Evolutionary conservation across 1,140 invertebrate species (phyloP).

Genomic region (Cotesia typhae): DNA sequence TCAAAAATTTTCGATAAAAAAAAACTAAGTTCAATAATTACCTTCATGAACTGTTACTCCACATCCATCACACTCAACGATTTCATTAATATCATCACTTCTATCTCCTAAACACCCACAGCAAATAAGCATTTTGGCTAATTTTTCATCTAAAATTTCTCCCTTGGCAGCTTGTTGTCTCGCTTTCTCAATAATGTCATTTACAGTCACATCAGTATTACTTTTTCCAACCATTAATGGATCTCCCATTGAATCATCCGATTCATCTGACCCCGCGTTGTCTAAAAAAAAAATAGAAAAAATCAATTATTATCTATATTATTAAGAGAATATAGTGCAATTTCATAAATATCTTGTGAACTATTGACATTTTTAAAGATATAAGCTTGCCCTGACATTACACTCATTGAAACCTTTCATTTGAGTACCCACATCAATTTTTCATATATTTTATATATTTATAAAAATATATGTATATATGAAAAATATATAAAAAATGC

Average conservation of each 20-base stretch:
- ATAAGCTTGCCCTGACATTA: too few species aligned
- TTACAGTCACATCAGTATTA: constrained; percentile 63
- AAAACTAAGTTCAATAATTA: constrained; percentile 47
- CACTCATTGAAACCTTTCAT: too few species aligned
- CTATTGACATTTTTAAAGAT: too few species aligned
- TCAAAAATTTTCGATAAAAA: neutral
- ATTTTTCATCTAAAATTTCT: constrained; percentile 61
- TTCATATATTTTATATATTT: too few species aligned
- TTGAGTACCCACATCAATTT: too few species aligned
- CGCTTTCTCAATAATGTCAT: constrained; percentile 68
- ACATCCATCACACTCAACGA: constrained; percentile 96
- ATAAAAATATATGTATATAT: too few species aligned
- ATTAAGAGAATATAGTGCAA: too few species aligned
- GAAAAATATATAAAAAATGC: too few species aligned
- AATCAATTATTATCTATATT: neutral
- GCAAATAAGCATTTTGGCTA: constrained; percentile 77
- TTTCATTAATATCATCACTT: constrained; percentile 93
- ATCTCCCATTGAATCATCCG: constrained; percentile 64
- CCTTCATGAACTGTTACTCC: constrained; percentile 96
- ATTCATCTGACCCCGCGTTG: constrained; percentile 64
- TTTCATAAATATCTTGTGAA: too few species aligned
- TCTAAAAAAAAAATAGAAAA: constrained; percentile 42
- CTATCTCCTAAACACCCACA: constrained; percentile 92
- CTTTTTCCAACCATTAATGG: constrained; percentile 67
- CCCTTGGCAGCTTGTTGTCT: constrained; percentile 60